Percentiles rank a stretch among this genome's conserved stretches.
phyloP scores from a whole-genome alignment of 2,113 vertebrate species.

The Protobothrops flavoviridis region DNA sequence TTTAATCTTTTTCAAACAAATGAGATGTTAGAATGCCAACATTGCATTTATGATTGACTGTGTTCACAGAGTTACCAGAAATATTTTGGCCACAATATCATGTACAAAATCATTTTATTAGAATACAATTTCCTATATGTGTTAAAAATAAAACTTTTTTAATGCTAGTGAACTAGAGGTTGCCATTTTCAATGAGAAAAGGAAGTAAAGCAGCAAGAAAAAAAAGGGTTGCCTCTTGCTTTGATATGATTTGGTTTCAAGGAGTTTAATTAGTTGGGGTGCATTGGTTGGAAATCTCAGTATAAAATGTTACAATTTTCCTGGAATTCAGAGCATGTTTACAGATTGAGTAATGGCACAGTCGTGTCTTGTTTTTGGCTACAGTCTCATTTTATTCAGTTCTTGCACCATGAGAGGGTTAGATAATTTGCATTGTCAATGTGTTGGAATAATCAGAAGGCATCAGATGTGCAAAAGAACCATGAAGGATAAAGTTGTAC shows the following conservation, averaged over 20 bases:
- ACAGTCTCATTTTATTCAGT: conserved; percentile 70
- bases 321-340: conserved; percentile 70
- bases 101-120: conserved; percentile 52
- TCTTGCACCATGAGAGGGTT: conserved; percentile 66
- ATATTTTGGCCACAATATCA: conserved; percentile 69
- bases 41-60: conserved; percentile 61
- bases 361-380: conserved; percentile 71
- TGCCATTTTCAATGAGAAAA: conserved; percentile 58
- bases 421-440: conserved; percentile 53
- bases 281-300: conserved; percentile 73
- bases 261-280: conserved; percentile 71
- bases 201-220: neutral
- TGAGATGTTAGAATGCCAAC: conserved; percentile 64
- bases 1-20: conserved; percentile 50
- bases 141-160: conserved; percentile 6
- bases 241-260: conserved; percentile 69
- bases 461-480: conserved; percentile 64
- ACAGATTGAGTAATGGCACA: conserved; percentile 68
- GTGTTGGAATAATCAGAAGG: conserved; percentile 54
- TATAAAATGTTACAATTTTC: conserved; percentile 74
- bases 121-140: conserved; percentile 34
- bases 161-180: neutral
- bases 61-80: conserved; percentile 67
- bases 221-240: conserved; percentile 56
- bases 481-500: conserved; percentile 75